Conservation (phyloP, 2,797 vertebrate genomes). For the Pseudotriccus pelzelni region DNA sequence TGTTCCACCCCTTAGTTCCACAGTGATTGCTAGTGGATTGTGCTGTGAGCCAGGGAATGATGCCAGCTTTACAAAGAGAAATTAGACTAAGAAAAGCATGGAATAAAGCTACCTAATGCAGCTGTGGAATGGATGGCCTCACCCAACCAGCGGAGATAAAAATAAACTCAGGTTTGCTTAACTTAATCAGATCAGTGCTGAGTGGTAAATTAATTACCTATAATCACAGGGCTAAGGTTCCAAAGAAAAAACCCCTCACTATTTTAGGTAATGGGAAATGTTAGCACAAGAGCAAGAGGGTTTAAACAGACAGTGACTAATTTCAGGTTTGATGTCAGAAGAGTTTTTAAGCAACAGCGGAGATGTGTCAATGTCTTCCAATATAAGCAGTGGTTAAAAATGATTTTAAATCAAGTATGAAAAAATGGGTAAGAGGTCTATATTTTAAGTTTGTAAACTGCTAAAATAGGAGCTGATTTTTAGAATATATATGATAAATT, state of each 20-base stretch:
- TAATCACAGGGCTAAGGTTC: neutral
- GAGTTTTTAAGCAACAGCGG: neutral
- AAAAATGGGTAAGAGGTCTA: neutral
- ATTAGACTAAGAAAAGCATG: neutral
- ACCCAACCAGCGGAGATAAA: neutral
- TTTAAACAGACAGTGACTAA: neutral
- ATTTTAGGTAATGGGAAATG: slow-evolving; percentile 1
- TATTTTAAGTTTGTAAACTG: neutral
- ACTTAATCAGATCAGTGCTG: neutral
- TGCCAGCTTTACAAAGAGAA: neutral
- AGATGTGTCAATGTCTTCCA: neutral
- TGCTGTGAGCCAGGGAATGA: neutral
- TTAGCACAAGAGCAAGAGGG: neutral
- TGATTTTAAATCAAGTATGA: neutral
- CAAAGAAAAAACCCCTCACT: neutral
- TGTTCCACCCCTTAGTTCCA: neutral
- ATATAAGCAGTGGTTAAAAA: neutral
- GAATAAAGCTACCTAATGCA: neutral
- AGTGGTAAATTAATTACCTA: neutral
- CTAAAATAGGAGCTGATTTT: neutral
- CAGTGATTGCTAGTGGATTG: neutral
- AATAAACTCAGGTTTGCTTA: neutral
- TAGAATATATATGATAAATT: neutral
- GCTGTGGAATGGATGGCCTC: neutral
- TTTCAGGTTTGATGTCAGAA: neutral